Conservation (phyloP, 2,797 vertebrate species). For the Macroramphosus scolopax region DNA sequence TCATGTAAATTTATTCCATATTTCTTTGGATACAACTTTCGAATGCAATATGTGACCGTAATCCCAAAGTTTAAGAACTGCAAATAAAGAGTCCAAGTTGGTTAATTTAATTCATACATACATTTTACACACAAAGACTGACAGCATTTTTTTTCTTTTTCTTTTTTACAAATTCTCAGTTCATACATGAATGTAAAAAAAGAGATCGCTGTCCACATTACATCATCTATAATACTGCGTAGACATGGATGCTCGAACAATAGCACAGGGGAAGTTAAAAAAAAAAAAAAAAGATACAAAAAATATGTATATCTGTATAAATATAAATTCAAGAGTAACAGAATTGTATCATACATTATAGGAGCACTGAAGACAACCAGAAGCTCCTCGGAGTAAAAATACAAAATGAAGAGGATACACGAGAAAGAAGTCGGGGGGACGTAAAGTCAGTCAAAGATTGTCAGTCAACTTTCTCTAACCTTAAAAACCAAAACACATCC, state of each 20-base stretch:
- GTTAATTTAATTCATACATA: conserved; percentile 95
- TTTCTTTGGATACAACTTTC: too few species aligned
- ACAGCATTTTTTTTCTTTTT: too few species aligned
- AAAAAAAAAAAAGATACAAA: conserved; percentile 73
- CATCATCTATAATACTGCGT: conserved; percentile 79
- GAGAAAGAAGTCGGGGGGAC: too few species aligned
- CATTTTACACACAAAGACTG: conserved; percentile 83
- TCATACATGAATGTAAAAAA: conserved; percentile 91
- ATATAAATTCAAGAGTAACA: conserved; percentile 82
- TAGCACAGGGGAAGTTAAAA: conserved; percentile 68
- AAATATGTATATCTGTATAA: conserved; percentile 84
- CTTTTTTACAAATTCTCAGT: conserved; percentile 86
- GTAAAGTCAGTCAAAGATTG: conserved; percentile 77
- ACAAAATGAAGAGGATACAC: conserved; percentile 62
- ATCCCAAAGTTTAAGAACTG: too few species aligned
- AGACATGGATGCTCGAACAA: conserved; percentile 73
- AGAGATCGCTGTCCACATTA: conserved; percentile 79
- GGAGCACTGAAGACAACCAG: conserved; percentile 53
- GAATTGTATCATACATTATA: conserved; percentile 77
- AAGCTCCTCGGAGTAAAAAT: conserved; percentile 68
- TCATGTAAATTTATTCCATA: too few species aligned
- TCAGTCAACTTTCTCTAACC: conserved; percentile 72
- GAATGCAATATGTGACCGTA: neutral
- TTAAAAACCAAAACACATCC: conserved; percentile 46
- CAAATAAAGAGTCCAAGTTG: conserved; percentile 78